Evolutionary conservation across 2,797 vertebrate species (phyloP).

Genomic region (Heliangelus exortis): DNA sequence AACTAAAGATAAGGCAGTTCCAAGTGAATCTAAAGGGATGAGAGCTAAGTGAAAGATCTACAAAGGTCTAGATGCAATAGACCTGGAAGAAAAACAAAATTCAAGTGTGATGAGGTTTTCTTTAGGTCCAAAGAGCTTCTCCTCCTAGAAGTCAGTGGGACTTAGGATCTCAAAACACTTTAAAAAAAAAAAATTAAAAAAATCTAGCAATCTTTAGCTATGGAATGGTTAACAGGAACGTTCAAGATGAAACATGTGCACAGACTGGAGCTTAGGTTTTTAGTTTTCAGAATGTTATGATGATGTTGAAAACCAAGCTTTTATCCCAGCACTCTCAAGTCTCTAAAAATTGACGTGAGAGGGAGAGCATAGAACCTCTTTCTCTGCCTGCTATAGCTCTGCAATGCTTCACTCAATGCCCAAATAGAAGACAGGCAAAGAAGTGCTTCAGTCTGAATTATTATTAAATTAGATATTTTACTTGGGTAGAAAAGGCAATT

Average conservation of each 20-base stretch:
- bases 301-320: not conserved
- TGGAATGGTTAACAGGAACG: not conserved
- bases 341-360: not conserved
- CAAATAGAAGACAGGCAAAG: not conserved
- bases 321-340: not conserved
- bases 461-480: not conserved
- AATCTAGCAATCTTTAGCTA: not conserved
- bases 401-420: not conserved
- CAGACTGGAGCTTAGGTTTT: not conserved
- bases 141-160: not conserved
- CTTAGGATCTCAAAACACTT: not conserved
- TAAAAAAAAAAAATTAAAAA: not conserved
- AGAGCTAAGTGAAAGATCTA: not conserved
- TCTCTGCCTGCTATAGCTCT: not conserved
- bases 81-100: not conserved
- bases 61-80: not conserved
- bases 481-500: not conserved
- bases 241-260: not conserved
- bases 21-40: not conserved
- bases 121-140: not conserved
- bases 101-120: not conserved
- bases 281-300: not conserved
- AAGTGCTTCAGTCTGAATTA: not conserved
- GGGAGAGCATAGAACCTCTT: not conserved
- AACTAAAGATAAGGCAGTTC: not conserved